Evolutionary conservation across 2,888 invertebrate genomes (phyloP).

Genomic region (Euspilapteryx auroguttella): DNA sequence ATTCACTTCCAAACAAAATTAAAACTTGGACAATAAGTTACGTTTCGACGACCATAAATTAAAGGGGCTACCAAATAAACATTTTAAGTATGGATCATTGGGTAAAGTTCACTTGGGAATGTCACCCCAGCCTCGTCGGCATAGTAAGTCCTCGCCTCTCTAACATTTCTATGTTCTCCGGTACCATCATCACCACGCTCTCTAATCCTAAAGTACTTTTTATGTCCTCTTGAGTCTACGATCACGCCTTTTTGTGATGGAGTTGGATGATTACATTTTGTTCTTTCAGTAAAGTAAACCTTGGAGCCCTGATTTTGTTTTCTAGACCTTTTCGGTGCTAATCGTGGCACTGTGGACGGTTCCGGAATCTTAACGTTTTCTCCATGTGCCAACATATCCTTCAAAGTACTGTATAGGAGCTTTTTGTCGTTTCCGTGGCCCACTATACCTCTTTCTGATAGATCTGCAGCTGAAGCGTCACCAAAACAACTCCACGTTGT

Average conservation of each 20-base stretch:
- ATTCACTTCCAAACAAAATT: slow-evolving; percentile 12
- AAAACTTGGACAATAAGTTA: no score
- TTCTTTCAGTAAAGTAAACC: slow-evolving; percentile 12
- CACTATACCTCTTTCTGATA: slow-evolving; percentile 38
- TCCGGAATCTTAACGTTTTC: slow-evolving; percentile 27
- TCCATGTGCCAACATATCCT: slow-evolving; percentile 25
- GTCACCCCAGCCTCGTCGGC: no score
- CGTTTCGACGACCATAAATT: no score
- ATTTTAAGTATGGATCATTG: no score
- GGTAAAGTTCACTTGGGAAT: slow-evolving; percentile 4
- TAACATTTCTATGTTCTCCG: slow-evolving; percentile 4
- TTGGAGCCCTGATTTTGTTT: slow-evolving; percentile 7
- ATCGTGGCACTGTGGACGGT: slow-evolving; percentile 16
- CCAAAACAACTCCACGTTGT: slow-evolving; percentile 43
- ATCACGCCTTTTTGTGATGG: slow-evolving; percentile 35
- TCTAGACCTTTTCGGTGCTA: slow-evolving; percentile 12
- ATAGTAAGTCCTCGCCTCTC: no score
- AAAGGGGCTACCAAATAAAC: no score
- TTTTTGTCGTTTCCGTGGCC: slow-evolving; percentile 43
- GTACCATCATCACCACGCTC: slow-evolving; percentile 8
- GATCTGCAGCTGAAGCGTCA: slow-evolving; percentile 22
- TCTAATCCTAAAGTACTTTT: slow-evolving; percentile 28
- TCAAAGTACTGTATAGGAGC: slow-evolving; percentile 21
- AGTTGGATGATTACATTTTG: slow-evolving; percentile 25
- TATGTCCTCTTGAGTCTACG: slow-evolving; percentile 26